Base-by-base conservation (phyloP, 2,888 invertebrate species). In the Pristionchus japonicus region DNA sequence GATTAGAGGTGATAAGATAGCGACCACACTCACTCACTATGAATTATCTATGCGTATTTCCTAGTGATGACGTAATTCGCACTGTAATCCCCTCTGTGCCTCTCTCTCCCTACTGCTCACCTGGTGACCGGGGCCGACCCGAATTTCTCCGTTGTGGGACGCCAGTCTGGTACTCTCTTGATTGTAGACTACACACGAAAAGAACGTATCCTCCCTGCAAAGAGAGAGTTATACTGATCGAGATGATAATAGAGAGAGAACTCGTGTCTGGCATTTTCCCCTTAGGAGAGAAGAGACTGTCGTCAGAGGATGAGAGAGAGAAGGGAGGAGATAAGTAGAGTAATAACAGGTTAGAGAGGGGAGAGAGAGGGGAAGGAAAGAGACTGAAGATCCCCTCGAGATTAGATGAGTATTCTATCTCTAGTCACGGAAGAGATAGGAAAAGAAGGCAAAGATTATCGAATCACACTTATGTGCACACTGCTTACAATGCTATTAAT, bases 51-150 rank as follows among this genome's bases (percentile, higher is more conserved):
- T n/a, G n/a, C n/a, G n/a, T n/a, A n/a, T n/a, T n/a, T n/a, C n/a
- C n/a, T n/a, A n/a, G n/a, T n/a, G n/a, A n/a, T n/a, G n/a, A n/a
- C n/a, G n/a, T n/a, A n/a, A n/a, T n/a, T n/a, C n/a, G n/a, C n/a
- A n/a, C n/a, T n/a, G n/a, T n/a, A n/a, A n/a, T n/a, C n/a, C n/a
- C n/a, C n/a, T n/a, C n/a, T n/a, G n/a, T n/a, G n/a, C n/a, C n/a
- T n/a, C n/a, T n/a, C n/a, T n/a, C n/a, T n/a, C n/a, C n/a, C n/a
- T n/a, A n/a, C n/a, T n/a, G n/a, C 37, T 37, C 37, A 93, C 96
- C 95, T 96, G 96, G 94, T 96, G 96, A 93, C 95, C 95, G 91
- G 95, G 95, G 92, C 96, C 96, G 89, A 96, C 96, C 93, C 96
- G 95, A 91, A 96, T 96, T 94, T 96, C 96, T 88, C 96, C 96